phyloP scores from a whole-genome alignment of 1,140 invertebrate genomes.

The Atta cephalotes region DNA sequence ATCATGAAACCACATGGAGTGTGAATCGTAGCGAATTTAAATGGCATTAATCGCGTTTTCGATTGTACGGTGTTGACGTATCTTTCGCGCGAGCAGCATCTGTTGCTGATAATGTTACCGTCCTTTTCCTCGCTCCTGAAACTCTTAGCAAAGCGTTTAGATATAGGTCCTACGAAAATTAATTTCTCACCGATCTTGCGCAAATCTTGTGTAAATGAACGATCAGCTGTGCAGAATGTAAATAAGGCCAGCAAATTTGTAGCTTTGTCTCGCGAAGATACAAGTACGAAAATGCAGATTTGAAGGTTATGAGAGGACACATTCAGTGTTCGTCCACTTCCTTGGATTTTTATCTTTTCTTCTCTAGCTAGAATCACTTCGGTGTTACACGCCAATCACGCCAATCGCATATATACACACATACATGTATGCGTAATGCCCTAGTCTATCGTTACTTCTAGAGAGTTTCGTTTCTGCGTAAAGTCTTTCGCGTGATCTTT shows the following conservation, averaged over 20 bases:
- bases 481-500: too few species aligned
- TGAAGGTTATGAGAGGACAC: constrained; percentile 48
- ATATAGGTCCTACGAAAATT: neutral
- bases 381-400: too few species aligned
- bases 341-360: constrained; percentile 6
- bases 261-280: constrained; percentile 7
- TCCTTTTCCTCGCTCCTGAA: neutral
- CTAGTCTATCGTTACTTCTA: too few species aligned
- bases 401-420: too few species aligned
- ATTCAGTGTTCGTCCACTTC: neutral
- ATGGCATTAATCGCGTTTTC: neutral
- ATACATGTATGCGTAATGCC: too few species aligned
- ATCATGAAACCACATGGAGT: neutral
- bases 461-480: too few species aligned
- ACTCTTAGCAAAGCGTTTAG: neutral
- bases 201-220: neutral
- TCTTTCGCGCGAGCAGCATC: constrained; percentile 32
- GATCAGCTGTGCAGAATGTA: neutral
- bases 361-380: neutral
- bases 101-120: constrained; percentile 54
- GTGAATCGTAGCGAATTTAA: neutral
- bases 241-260: neutral
- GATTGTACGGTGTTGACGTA: neutral
- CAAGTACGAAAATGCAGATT: constrained; percentile 5
- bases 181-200: constrained; percentile 25